These are phyloP conservation scores for Notodonta ziczac DNA, from an alignment of 2,888 invertebrate species.

Conservation along the genomic window DNA sequence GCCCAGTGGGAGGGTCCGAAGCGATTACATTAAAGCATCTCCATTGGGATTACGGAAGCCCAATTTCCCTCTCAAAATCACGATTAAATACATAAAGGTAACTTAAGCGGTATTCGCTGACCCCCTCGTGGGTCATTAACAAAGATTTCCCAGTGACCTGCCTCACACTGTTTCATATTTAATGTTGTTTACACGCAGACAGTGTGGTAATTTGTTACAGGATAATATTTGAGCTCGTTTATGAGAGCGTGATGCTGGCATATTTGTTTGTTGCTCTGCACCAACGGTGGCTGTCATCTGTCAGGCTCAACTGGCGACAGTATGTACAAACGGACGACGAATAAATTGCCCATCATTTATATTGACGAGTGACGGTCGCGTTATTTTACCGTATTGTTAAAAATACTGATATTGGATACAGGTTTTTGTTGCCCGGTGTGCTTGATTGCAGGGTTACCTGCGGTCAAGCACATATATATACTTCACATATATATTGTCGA, in stretches of 20 bases:
- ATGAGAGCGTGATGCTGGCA: constrained; percentile 73
- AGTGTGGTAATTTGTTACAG: constrained; percentile 73
- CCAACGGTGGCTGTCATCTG: constrained; percentile 69
- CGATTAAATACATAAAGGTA: constrained; percentile 51
- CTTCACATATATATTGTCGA: too few species aligned
- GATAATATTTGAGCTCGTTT: constrained; percentile 78
- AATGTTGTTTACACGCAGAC: constrained; percentile 58
- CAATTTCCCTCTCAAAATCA: constrained; percentile 51
- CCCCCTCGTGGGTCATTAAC: constrained; percentile 48
- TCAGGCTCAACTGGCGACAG: constrained; percentile 79
- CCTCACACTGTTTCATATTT: constrained; percentile 54
- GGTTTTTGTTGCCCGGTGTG: not conserved
- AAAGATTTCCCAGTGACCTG: constrained; percentile 44
- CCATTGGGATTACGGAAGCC: constrained; percentile 49
- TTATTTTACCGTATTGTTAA: constrained; percentile 47
- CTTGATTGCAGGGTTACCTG: not conserved
- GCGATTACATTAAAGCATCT: constrained; percentile 49
- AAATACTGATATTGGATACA: constrained; percentile 17
- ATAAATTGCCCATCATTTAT: constrained; percentile 75
- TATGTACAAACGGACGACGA: constrained; percentile 66
- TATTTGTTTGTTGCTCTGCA: constrained; percentile 76
- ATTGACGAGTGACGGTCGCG: constrained; percentile 65
- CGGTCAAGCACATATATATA: too few species aligned
- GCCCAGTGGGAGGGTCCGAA: constrained; percentile 14
- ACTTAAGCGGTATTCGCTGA: constrained; percentile 42